These are phyloP conservation scores for Noctua janthina DNA, from an alignment of 2,888 invertebrate genomes.

Conservation along the genomic window DNA sequence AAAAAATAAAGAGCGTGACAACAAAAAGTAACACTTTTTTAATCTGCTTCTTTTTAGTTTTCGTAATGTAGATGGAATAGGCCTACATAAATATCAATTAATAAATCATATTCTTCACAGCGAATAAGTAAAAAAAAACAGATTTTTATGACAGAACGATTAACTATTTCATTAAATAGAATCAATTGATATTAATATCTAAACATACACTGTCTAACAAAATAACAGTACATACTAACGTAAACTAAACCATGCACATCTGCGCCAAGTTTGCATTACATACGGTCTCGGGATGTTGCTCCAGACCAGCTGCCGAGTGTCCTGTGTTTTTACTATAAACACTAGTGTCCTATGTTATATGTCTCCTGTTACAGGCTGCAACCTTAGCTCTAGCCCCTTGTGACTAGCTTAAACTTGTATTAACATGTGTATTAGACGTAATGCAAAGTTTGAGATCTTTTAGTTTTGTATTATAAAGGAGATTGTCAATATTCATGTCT, in stretches of 20 bases:
- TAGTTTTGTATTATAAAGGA: neutral
- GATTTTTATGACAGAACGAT: neutral
- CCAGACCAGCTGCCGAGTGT: neutral
- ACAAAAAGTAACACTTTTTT: neutral
- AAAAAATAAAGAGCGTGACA: too few relatives aligned
- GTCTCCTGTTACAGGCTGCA: neutral
- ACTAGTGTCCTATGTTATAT: slow-evolving; percentile 8
- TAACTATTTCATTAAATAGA: too few relatives aligned
- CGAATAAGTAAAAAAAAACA: neutral
- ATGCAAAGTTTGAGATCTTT: neutral
- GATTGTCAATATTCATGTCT: neutral
- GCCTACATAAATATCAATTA: neutral
- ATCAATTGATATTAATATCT: neutral
- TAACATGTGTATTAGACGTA: neutral
- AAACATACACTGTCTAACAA: neutral
- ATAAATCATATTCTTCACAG: neutral
- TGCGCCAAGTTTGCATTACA: slow-evolving; percentile 17
- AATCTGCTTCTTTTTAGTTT: neutral
- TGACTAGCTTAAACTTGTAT: neutral
- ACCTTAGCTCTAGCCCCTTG: neutral
- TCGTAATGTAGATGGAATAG: neutral
- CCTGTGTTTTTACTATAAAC: slow-evolving; percentile 54
- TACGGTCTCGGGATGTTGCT: slow-evolving; percentile 13
- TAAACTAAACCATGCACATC: neutral
- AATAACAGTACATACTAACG: slow-evolving; percentile 1